phyloP scores from a whole-genome alignment of 2,113 vertebrate genomes.

The Laterallus jamaicensis region DNA sequence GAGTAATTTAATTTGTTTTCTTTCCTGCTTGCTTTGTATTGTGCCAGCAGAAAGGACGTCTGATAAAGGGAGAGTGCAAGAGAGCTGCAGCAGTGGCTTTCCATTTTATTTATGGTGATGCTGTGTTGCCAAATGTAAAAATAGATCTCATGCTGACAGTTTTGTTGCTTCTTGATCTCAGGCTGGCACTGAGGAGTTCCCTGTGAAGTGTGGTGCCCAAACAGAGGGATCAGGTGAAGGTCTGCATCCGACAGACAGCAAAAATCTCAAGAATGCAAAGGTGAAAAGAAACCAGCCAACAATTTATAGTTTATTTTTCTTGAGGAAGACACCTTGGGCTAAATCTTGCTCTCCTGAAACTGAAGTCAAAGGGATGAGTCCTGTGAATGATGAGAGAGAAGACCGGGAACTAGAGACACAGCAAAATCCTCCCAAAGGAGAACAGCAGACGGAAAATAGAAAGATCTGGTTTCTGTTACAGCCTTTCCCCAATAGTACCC shows the following conservation, averaged over 20 bases:
- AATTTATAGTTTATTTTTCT: background rate
- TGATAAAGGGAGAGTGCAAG: constrained; percentile 24
- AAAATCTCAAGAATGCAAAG: background rate
- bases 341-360: background rate
- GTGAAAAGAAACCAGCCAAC: background rate
- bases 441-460: background rate
- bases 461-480: background rate
- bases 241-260: background rate
- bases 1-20: constrained; percentile 67
- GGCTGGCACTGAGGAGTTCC: constrained; percentile 23
- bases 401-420: background rate
- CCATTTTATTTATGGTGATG: constrained; percentile 65
- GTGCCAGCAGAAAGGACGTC: constrained; percentile 18
- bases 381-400: background rate
- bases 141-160: constrained; percentile 64
- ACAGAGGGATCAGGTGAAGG: background rate
- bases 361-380: background rate
- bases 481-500: background rate
- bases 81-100: constrained; percentile 36
- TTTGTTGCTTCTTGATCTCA: constrained; percentile 63
- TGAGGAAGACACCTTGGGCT: background rate
- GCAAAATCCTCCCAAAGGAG: background rate
- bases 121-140: constrained; percentile 65
- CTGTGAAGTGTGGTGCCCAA: background rate
- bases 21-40: constrained; percentile 39